phyloP scores from a whole-genome alignment of 2,797 vertebrate species.

The Molossus molossus region DNA sequence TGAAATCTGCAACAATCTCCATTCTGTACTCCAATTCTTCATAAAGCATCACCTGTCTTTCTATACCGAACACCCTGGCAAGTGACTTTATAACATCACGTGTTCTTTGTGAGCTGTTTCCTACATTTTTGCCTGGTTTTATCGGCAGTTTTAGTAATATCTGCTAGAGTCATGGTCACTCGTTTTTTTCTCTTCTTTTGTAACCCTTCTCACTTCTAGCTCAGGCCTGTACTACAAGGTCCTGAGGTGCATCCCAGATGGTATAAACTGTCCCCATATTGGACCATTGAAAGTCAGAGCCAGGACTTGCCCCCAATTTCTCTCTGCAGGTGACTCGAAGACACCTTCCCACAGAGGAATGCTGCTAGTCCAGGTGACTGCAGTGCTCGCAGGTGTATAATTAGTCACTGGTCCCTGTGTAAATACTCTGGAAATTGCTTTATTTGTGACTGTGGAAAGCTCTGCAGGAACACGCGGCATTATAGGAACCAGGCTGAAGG shows the following conservation, averaged over 20 bases:
- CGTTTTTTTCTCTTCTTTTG: slow-evolving; percentile 16
- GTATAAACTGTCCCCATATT: not conserved
- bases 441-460: slow-evolving; percentile 82
- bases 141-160: slow-evolving; percentile 21
- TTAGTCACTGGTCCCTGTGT: slow-evolving; percentile 79
- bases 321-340: slow-evolving; percentile 55
- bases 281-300: slow-evolving; percentile 34
- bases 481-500: slow-evolving; percentile 78
- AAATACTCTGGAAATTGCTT: slow-evolving; percentile 83
- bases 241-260: not conserved
- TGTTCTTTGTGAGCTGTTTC: not conserved
- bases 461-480: slow-evolving; percentile 77
- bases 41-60: not conserved
- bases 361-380: slow-evolving; percentile 76
- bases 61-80: not conserved
- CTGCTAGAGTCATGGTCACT: not conserved
- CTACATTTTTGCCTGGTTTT: slow-evolving; percentile 9
- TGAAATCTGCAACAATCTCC: not conserved
- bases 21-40: slow-evolving; percentile 11
- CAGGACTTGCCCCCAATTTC: slow-evolving; percentile 60
- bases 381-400: slow-evolving; percentile 77
- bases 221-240: not conserved
- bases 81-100: not conserved
- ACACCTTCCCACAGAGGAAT: slow-evolving; percentile 70
- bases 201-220: not conserved